Evolutionary conservation across 1,140 invertebrate species (phyloP).

Genomic region (Bathynomus jamesi): DNA sequence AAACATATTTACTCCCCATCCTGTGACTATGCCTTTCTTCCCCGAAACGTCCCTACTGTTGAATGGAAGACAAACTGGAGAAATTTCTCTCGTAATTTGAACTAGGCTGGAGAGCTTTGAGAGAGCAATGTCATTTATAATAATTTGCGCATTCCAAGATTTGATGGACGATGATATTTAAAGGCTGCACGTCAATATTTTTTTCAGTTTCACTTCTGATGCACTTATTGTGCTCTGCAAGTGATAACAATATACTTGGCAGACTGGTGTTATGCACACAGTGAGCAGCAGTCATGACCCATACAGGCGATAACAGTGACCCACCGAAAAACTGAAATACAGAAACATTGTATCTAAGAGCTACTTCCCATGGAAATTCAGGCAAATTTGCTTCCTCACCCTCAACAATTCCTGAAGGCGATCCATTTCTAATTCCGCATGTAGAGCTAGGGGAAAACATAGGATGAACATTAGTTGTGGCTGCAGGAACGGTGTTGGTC

Average conservation of each 20-base stretch:
- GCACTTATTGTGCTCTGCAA: no score
- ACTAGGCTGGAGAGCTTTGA: conserved; percentile 48
- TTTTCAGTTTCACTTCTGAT: no score
- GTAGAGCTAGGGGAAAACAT: no score
- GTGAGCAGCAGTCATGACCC: conserved; percentile 4
- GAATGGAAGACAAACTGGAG: conserved; percentile 49
- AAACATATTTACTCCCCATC: conserved; percentile 63
- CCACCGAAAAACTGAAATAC: neutral
- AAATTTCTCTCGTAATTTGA: conserved; percentile 48
- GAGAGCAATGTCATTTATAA: conserved; percentile 57
- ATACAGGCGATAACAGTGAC: neutral
- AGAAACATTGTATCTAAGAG: neutral
- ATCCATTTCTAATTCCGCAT: no score
- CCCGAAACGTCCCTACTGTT: conserved; percentile 46
- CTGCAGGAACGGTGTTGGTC: no score
- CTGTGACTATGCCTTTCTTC: conserved; percentile 55
- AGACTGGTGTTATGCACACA: no score
- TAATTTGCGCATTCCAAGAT: conserved; percentile 41
- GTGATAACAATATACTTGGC: no score
- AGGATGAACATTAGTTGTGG: no score
- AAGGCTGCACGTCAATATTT: no score
- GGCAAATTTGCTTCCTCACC: neutral
- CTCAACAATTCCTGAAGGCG: conserved; percentile 1
- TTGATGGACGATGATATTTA: conserved; percentile 44
- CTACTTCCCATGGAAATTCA: no score